Evolutionary conservation across 35 echinoderm and acorn worm species (phyloP), one percentile per base, ranked within the genome.

Genomic region (Lytechinus pictus): DNA sequence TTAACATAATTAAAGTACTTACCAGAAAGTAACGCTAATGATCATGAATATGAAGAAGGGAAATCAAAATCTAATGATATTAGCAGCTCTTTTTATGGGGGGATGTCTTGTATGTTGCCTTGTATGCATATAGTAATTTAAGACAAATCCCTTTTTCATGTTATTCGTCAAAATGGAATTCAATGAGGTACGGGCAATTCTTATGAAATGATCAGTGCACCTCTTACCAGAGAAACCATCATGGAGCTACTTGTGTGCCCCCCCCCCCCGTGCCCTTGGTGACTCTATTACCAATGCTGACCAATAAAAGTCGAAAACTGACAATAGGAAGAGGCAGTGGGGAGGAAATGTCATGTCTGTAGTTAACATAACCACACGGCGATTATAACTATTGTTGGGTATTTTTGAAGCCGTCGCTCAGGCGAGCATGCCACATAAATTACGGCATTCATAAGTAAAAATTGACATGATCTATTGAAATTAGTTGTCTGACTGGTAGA

Each of bases 371-470:
- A 90, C 88, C 88, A 27, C 88, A 54, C 16, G n/a, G 10, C 24
- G 88, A 90, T 90, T 90, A 44, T 90, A 54, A 1, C 88, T 44
- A 90, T 90, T 90, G 88, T 90, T 44, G 28, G 12, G 29, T 21
- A 21, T 90, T 44, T 90, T 90, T 29, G 29, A 44, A 79, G 88
- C 88, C 88, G 88, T 90, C 88, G 88, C 27, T 44, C 11, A 90
- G 88, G 88, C 88, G 88, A 90, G 88, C 27, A 52, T 54, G 27
- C 11, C 88, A 44, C 88, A 90, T 90, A 52, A 90, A 90, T 90
- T 90, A 90, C 27, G 29, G 29, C 13, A 90, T 90, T 54, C 28
- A 90, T 28, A 44, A 10, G 10, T 21, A 52, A 44, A 54, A 90
- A 10, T 90, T 90, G 88, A 90, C 88, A 21, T 51, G 88, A 52